Base-by-base conservation (phyloP, 2,797 vertebrate genomes). In the Neoniphon sammara region DNA sequence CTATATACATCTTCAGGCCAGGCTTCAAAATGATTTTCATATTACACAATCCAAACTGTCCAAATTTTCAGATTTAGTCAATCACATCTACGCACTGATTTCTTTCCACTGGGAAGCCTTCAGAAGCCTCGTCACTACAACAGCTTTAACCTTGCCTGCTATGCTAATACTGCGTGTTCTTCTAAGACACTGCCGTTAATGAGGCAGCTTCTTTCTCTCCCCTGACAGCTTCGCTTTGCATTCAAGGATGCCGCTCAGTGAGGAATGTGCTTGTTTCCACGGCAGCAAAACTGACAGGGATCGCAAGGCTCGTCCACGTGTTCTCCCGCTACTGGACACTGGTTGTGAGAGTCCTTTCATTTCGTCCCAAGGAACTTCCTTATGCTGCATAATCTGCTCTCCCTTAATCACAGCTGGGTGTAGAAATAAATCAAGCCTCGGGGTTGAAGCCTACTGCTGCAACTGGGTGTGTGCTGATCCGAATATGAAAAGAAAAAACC, bases 161-260 rank as follows among this genome's bases (percentile, higher is more conserved):
- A 44, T 30, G 14, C 65, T 63, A 54, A 76, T 52, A 49, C 56
- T 7, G 46, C 64, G 5, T 11, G 25, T 55, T 54, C 56, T 53
- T 62, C 61, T 46, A 23, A 63, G 66, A 71, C 61, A 2, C 60
- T 27, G 62, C 15, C 8, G 34, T 73, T 87, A 91, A 90, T 87
- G 80, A 90, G 80, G 47, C 34, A 17, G 68, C 63, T 39, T 78
- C 66, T 73, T 27, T 70, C 72, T 78, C 77, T 27, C 34, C 55
- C 49, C 73, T 52, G 87, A 87, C 77, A 77, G 70, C 53, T 70
- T 81, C 73, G 53, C 77, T 85, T 80, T 83, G 77, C 83, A 89
- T 88, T 87, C 30, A 34, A 56, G 70, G 80, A 69, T 58, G 31
- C 71, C 68, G 75, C 72, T 78, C 50, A 20, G 25, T 73, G 61